Conservation (phyloP, 2,888 invertebrate species). For the Timandra comae region DNA sequence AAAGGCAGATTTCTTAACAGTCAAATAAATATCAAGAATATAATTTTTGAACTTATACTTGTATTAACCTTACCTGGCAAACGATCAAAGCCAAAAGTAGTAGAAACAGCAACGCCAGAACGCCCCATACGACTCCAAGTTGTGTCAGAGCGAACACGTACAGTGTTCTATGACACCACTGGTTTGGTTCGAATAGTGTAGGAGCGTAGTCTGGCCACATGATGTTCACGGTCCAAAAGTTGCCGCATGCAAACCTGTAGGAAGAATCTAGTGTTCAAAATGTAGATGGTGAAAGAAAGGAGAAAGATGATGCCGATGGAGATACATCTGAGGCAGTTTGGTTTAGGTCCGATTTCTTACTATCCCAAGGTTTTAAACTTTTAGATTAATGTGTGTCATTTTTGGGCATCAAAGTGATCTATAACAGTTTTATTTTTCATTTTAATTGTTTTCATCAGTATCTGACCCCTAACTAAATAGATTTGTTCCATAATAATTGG, state of each 20-base stretch:
- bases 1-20: too few species aligned
- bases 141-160: conserved; percentile 87
- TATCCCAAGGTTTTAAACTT: neutral
- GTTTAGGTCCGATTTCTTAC: neutral
- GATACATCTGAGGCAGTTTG: neutral
- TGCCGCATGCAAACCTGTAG: conserved; percentile 83
- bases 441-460: too few species aligned
- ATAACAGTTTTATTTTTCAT: too few species aligned
- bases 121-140: conserved; percentile 81
- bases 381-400: neutral
- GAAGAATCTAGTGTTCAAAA: too few species aligned
- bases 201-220: conserved; percentile 86
- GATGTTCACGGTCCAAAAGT: conserved; percentile 86
- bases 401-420: too few species aligned
- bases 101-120: conserved; percentile 75
- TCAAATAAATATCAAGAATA: too few species aligned
- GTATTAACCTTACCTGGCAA: conserved; percentile 79
- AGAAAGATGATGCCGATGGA: too few species aligned
- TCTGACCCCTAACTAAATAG: too few species aligned
- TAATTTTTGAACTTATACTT: too few species aligned
- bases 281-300: too few species aligned
- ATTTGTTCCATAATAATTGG: too few species aligned
- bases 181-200: conserved; percentile 84
- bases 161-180: conserved; percentile 86
- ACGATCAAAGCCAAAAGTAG: conserved; percentile 78